phyloP scores from a whole-genome alignment of 2,888 invertebrate genomes.

The Drosophila acutilabella region DNA sequence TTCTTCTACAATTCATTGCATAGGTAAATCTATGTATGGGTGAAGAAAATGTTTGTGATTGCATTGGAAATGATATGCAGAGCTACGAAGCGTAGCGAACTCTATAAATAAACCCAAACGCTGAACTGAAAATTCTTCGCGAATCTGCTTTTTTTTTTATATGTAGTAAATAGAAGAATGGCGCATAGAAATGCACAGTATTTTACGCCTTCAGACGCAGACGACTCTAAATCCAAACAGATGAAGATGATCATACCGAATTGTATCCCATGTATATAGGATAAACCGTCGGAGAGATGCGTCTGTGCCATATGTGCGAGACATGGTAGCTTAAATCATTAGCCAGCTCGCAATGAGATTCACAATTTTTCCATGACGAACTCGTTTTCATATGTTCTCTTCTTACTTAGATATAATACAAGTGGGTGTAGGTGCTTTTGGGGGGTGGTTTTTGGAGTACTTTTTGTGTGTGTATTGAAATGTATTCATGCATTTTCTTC shows the following conservation, averaged over 20 bases:
- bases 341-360: constrained; percentile 38
- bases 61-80: constrained; percentile 76
- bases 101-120: constrained; percentile 69
- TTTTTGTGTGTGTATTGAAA: constrained; percentile 38
- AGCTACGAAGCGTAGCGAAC: constrained; percentile 42
- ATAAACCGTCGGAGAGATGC: constrained; percentile 17
- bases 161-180: constrained; percentile 34
- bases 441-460: constrained; percentile 24
- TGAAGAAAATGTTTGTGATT: constrained; percentile 28
- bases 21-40: neutral
- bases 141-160: constrained; percentile 46
- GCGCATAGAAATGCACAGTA: constrained; percentile 64
- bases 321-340: constrained; percentile 40
- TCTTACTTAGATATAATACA: constrained; percentile 41
- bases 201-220: constrained; percentile 40
- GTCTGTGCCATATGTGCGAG: constrained; percentile 45
- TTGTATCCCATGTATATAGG: neutral
- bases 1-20: neutral
- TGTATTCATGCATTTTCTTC: constrained; percentile 49
- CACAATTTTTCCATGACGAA: constrained; percentile 70
- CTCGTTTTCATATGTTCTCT: constrained; percentile 15
- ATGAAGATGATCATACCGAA: neutral
- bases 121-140: constrained; percentile 56
- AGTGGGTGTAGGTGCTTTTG: constrained; percentile 4
- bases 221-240: constrained; percentile 25